phyloP scores from a whole-genome alignment of 1,140 invertebrate genomes.

The Drosophila teissieri region DNA sequence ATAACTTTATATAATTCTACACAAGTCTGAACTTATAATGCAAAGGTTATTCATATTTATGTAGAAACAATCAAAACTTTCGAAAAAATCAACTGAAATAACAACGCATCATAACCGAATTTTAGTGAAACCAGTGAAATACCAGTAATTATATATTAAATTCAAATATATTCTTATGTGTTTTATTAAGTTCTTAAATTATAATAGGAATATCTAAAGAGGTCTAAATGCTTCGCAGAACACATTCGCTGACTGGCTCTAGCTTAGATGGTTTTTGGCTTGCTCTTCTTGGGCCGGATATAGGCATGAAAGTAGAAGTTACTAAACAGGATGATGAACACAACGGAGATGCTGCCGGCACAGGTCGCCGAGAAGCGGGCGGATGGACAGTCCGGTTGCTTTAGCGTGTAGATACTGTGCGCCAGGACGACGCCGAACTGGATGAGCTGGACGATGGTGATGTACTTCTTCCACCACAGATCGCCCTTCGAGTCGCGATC shows the following conservation, averaged over 20 bases:
- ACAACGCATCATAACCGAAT: too few relatives aligned
- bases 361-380: conserved; percentile 3
- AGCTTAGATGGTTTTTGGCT: conserved; percentile 1
- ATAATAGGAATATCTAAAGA: neutral
- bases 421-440: conserved; percentile 25
- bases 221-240: neutral
- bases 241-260: too few relatives aligned
- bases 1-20: too few relatives aligned
- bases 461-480: conserved; percentile 49
- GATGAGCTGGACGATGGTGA: conserved; percentile 35
- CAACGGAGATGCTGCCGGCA: neutral
- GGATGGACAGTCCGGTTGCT: conserved; percentile 86
- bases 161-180: neutral
- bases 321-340: conserved; percentile 19
- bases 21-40: too few relatives aligned
- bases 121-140: too few relatives aligned
- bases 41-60: too few relatives aligned
- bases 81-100: too few relatives aligned
- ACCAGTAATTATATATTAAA: neutral
- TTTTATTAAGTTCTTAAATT: neutral
- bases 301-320: conserved; percentile 26
- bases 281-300: conserved; percentile 4
- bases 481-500: neutral
- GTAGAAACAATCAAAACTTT: too few relatives aligned
- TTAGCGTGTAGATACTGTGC: conserved; percentile 15